A percentile compares a stretch with the other conserved stretches of the same genome.
phyloP scores from a whole-genome alignment of 2,113 vertebrate species.

The Lepisosteus osseus region DNA sequence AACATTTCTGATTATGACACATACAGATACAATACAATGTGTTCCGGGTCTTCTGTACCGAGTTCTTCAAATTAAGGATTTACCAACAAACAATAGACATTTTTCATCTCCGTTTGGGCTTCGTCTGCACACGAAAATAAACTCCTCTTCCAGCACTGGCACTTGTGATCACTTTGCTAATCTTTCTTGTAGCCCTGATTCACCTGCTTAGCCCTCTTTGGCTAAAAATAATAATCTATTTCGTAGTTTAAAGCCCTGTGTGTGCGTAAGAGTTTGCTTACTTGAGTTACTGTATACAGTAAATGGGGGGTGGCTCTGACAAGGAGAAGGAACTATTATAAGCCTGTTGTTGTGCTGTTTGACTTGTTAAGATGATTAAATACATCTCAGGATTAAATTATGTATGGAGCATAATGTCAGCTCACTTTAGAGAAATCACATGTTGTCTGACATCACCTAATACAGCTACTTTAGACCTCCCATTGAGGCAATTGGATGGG shows the following conservation, averaged over 20 bases:
- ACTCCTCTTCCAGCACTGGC: conserved; percentile 5
- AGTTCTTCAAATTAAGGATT: no score
- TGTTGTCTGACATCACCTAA: background rate
- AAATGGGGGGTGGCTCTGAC: conserved; percentile 3
- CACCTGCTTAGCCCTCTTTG: conserved; percentile 29
- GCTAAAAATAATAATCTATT: conserved; percentile 28
- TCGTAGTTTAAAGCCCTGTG: conserved; percentile 3
- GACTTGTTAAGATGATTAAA: no score
- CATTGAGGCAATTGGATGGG: background rate
- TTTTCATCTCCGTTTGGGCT: no score
- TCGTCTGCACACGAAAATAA: background rate
- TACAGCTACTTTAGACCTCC: background rate
- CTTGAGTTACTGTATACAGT: background rate
- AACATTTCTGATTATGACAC: no score
- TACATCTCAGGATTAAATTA: background rate
- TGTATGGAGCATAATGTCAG: background rate
- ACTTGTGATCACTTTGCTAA: conserved; percentile 25
- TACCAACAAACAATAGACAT: no score
- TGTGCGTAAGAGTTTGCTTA: conserved; percentile 3
- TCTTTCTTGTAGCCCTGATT: conserved; percentile 35
- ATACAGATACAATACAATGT: no score
- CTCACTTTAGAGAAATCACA: conserved; percentile 3
- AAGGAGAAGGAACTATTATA: background rate
- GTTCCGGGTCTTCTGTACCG: no score
- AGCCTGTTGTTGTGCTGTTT: no score